Conservation (phyloP, 1,140 invertebrate genomes). For the Bombus consobrinus region DNA sequence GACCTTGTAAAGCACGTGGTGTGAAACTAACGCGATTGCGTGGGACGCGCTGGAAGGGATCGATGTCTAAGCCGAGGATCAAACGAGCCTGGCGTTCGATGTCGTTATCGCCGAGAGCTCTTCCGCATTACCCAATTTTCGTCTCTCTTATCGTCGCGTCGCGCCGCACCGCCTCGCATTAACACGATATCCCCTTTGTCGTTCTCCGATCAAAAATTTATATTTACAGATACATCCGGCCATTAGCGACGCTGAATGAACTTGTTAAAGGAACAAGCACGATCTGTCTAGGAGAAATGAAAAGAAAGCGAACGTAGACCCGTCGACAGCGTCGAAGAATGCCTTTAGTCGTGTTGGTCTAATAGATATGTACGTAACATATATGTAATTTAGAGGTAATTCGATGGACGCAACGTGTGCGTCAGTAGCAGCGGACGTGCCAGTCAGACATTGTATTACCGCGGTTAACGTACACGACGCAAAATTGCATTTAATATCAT, state of each 20-base stretch:
- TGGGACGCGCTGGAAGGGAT: background rate
- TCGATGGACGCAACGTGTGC: too few relatives aligned
- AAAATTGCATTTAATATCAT: too few relatives aligned
- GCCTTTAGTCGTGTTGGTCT: too few relatives aligned
- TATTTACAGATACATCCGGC: background rate
- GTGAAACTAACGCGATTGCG: slow-evolving; percentile 45
- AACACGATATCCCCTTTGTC: background rate
- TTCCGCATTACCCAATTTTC: slow-evolving; percentile 32
- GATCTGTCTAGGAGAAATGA: background rate
- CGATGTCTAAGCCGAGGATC: slow-evolving; percentile 37
- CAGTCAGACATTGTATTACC: too few relatives aligned
- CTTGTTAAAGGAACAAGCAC: background rate
- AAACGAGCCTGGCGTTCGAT: slow-evolving; percentile 10
- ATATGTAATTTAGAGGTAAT: too few relatives aligned
- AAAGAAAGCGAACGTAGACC: background rate
- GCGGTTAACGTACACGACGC: too few relatives aligned
- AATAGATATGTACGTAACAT: too few relatives aligned
- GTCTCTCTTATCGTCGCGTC: slow-evolving; percentile 20
- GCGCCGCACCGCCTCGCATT: background rate
- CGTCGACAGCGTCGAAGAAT: too few relatives aligned
- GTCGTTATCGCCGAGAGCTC: slow-evolving; percentile 16
- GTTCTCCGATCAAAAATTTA: background rate
- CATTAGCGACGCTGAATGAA: background rate
- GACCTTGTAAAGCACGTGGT: slow-evolving; percentile 39
- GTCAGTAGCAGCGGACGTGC: too few relatives aligned